Percentiles rank a stretch among this genome's conserved stretches.
phyloP scores from a whole-genome alignment of 2,113 vertebrate species.

The Phyllostomus discolor region DNA sequence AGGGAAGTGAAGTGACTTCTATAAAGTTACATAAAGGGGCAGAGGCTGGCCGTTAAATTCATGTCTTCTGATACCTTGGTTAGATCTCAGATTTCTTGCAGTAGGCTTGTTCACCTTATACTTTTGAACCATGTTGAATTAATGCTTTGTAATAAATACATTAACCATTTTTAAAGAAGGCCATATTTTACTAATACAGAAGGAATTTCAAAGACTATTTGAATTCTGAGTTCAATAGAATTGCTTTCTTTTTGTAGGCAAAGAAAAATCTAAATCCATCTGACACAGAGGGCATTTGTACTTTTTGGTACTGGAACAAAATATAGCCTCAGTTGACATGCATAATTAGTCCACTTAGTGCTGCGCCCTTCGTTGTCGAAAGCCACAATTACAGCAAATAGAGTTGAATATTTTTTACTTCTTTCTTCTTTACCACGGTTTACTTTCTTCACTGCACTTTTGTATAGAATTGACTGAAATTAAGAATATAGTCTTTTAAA shows the following conservation, averaged over 20 bases:
- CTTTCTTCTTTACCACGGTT: not conserved
- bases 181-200: not conserved
- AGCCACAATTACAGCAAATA: not conserved
- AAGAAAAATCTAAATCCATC: conserved; percentile 59
- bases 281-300: conserved; percentile 60
- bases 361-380: not conserved
- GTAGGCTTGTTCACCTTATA: not conserved
- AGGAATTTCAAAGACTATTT: conserved; percentile 32
- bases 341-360: conserved; percentile 26
- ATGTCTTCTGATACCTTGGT: not conserved
- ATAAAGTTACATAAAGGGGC: not conserved
- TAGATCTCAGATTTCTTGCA: not conserved
- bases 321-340: conserved; percentile 41
- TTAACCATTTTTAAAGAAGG: conserved; percentile 2
- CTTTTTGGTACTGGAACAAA: conserved; percentile 46
- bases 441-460: not conserved
- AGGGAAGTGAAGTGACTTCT: not conserved
- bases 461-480: conserved; percentile 32
- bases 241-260: conserved; percentile 41
- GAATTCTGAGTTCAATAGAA: conserved; percentile 45
- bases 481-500: conserved; percentile 37
- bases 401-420: not conserved
- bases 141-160: not conserved
- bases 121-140: not conserved
- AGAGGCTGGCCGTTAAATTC: not conserved